Conservation (phyloP, 2,113 vertebrate species). For the Anhinga rufa region DNA sequence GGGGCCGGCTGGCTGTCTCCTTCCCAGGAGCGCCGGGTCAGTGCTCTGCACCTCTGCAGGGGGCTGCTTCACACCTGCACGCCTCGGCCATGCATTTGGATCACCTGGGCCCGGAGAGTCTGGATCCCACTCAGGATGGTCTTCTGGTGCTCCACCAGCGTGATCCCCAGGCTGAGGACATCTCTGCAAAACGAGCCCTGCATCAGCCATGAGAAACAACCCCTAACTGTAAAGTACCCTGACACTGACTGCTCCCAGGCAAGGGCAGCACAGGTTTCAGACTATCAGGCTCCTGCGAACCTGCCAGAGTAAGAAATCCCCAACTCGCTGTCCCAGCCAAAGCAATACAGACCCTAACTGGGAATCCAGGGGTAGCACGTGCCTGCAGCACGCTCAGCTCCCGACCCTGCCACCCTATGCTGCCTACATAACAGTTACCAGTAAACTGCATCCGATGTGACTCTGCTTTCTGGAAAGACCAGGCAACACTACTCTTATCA, state of each 20-base stretch:
- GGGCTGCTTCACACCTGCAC: conserved; percentile 83
- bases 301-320: neutral
- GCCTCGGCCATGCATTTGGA: conserved; percentile 89
- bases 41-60: neutral
- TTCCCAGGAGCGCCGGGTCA: neutral
- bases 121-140: conserved; percentile 87
- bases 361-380: neutral
- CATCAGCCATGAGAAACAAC: accelerated
- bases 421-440: neutral
- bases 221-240: accelerated
- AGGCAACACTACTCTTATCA: neutral
- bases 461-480: neutral
- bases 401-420: accelerated
- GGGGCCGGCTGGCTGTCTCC: neutral
- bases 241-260: accelerated
- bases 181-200: conserved; percentile 71
- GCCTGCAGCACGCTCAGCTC: accelerated
- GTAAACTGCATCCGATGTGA: neutral
- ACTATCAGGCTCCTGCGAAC: neutral
- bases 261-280: accelerated
- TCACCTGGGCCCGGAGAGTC: conserved; percentile 86
- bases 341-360: accelerated
- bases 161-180: conserved; percentile 87
- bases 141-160: conserved; percentile 83
- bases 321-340: neutral